Percentiles rank a stretch among this genome's conserved stretches.
Conservation (phyloP, 2,888 invertebrate species). For the Calephelis perditalis region DNA sequence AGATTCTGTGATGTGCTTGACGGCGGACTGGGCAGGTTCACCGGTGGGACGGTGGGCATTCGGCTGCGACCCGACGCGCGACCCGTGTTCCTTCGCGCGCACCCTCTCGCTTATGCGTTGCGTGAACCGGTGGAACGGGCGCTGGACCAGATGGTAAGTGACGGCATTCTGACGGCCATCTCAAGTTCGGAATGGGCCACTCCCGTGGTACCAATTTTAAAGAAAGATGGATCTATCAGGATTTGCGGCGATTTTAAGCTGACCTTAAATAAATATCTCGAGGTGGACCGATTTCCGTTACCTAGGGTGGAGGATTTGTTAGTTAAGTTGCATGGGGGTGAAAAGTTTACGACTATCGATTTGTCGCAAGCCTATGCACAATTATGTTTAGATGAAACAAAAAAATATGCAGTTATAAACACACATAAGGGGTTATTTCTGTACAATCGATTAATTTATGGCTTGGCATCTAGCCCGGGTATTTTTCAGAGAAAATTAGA, state of each 20-base stretch:
- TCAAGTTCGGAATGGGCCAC: no score
- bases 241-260: no score
- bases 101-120: constrained; percentile 7
- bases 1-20: constrained; percentile 33
- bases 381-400: constrained; percentile 22
- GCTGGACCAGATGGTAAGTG: constrained; percentile 24
- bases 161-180: constrained; percentile 21
- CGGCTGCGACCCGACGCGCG: constrained; percentile 1
- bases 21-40: constrained; percentile 29
- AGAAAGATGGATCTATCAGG: no score
- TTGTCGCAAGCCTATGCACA: constrained; percentile 28
- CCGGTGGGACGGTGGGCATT: constrained; percentile 1
- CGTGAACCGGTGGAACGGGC: background rate
- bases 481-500: constrained; percentile 30
- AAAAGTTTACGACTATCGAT: constrained; percentile 26
- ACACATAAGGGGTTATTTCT: constrained; percentile 16
- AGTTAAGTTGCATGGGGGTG: constrained; percentile 22
- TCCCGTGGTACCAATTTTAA: no score
- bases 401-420: constrained; percentile 22
- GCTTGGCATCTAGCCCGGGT: constrained; percentile 27
- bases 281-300: constrained; percentile 25
- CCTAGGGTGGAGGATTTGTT: constrained; percentile 24
- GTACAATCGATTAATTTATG: constrained; percentile 14
- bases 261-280: constrained; percentile 22
- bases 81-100: constrained; percentile 1